A percentile compares a stretch with the other conserved stretches of the same genome.
These are phyloP conservation scores for Rhodeus uyekii DNA, from an alignment of 2,797 vertebrate species.

Conservation along the genomic window DNA sequence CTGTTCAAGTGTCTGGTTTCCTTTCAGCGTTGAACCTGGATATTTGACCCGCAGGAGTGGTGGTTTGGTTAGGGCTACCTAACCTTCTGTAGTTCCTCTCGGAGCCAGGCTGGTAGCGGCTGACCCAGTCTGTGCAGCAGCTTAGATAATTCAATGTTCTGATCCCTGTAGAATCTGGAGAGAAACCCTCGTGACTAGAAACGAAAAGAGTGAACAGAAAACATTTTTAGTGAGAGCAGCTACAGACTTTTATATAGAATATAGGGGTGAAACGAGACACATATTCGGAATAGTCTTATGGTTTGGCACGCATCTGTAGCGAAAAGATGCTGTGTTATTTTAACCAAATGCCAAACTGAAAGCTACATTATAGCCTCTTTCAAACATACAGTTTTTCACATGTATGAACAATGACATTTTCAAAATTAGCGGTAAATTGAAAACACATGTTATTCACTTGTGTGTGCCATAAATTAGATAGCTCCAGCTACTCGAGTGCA, in stretches of 20 bases:
- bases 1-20: conserved; percentile 45
- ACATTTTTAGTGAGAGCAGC: background rate
- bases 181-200: conserved; percentile 88
- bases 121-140: conserved; percentile 92
- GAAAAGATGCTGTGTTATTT: background rate
- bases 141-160: conserved; percentile 95
- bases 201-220: conserved; percentile 24
- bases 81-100: conserved; percentile 96
- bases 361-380: background rate
- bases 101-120: conserved; percentile 93
- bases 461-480: background rate
- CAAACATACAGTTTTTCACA: background rate
- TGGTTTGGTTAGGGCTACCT: conserved; percentile 74
- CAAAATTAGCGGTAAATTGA: background rate
- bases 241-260: background rate
- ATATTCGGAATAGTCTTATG: background rate
- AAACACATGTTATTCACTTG: background rate
- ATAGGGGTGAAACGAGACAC: background rate
- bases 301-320: background rate
- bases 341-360: background rate
- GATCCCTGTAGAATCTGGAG: conserved; percentile 93
- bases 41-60: conserved; percentile 56
- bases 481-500: too few species aligned
- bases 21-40: conserved; percentile 59
- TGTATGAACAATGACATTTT: background rate